A percentile compares a stretch with the other conserved stretches of the same genome.
These are phyloP conservation scores for Amphiprion clarkii DNA, from an alignment of 2,797 vertebrate genomes.

Conservation along the genomic window DNA sequence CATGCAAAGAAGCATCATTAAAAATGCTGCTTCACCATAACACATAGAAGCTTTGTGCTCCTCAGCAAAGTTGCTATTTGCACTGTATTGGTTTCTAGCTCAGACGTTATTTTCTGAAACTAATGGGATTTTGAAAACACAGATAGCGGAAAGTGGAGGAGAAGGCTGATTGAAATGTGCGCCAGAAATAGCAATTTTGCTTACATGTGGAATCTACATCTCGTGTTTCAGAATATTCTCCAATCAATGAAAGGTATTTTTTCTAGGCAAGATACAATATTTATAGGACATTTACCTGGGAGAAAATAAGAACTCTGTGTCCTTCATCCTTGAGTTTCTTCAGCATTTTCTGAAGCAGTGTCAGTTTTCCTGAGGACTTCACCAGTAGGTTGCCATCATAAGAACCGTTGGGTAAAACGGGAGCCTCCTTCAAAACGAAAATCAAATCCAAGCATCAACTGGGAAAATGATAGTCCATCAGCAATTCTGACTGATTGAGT, in stretches of 20 bases:
- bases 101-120: too few species aligned
- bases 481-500: background rate
- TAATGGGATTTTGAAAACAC: too few species aligned
- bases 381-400: constrained; percentile 96
- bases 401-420: constrained; percentile 94
- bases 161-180: too few species aligned
- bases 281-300: constrained; percentile 86
- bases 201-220: too few species aligned
- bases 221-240: too few species aligned
- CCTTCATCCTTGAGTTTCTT: constrained; percentile 95
- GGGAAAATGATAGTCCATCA: background rate
- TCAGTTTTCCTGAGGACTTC: constrained; percentile 97
- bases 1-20: too few species aligned
- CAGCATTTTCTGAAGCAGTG: constrained; percentile 98
- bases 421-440: constrained; percentile 90
- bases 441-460: constrained; percentile 8
- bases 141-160: too few species aligned
- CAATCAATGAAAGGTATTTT: background rate
- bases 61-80: too few species aligned
- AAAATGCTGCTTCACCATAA: too few species aligned
- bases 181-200: too few species aligned
- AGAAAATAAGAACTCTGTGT: constrained; percentile 98
- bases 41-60: too few species aligned
- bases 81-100: too few species aligned
- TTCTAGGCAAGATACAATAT: background rate